Evolutionary conservation across 1,140 invertebrate species (phyloP).

Genomic region (Diplogasteroides magnus): DNA sequence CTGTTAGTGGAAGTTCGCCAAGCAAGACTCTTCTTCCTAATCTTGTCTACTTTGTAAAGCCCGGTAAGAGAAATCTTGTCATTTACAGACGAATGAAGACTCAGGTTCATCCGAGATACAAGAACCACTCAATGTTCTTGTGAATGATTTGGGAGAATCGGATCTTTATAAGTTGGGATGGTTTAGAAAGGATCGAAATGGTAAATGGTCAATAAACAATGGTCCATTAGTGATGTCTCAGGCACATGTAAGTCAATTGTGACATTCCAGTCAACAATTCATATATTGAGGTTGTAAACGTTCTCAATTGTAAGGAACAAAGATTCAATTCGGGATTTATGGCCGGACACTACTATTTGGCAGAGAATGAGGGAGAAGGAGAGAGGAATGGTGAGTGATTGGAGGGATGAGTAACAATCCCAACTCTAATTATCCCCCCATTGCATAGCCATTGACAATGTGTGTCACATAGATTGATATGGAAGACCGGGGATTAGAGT

Average conservation of each 20-base stretch:
- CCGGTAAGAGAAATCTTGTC: conserved; percentile 25
- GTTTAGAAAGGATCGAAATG: conserved; percentile 35
- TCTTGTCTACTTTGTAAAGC: conserved; percentile 40
- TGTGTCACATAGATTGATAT: no score
- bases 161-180: conserved; percentile 43
- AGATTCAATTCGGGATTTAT: conserved; percentile 41
- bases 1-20: conserved; percentile 36
- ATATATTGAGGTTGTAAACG: conserved; percentile 36
- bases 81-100: conserved; percentile 1
- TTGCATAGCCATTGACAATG: not conserved
- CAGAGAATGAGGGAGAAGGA: not conserved
- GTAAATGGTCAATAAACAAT: conserved; percentile 37
- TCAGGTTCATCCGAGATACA: conserved; percentile 2
- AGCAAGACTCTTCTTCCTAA: conserved; percentile 37
- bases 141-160: conserved; percentile 40
- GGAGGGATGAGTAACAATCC: no score
- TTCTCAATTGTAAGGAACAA: conserved; percentile 47
- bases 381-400: not conserved
- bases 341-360: conserved; percentile 34
- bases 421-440: not conserved
- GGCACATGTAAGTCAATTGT: conserved; percentile 32
- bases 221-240: conserved; percentile 41
- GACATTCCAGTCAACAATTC: conserved; percentile 1
- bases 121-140: conserved; percentile 23
- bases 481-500: no score